Evolutionary conservation across 2,113 vertebrate genomes (phyloP).

Genomic region (Brienomyrus brachyistius): DNA sequence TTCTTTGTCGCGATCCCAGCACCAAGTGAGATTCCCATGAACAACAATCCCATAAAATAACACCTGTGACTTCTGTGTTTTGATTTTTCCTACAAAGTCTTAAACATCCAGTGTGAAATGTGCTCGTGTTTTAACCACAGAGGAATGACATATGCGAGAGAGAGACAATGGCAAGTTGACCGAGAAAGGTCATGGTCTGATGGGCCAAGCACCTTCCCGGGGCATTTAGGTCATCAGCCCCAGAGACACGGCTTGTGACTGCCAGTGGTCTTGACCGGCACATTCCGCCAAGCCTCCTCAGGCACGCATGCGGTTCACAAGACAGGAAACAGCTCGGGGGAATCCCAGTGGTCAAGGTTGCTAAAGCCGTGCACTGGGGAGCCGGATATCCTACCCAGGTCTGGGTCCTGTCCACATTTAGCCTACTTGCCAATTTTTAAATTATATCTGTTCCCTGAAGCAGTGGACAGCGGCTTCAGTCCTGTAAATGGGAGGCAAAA

Average conservation of each 20-base stretch:
- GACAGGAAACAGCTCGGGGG: constrained; percentile 72
- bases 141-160: neutral
- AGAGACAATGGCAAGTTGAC: neutral
- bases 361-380: constrained; percentile 6
- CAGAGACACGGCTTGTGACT: neutral
- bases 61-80: neutral
- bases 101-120: neutral
- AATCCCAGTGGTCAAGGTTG: constrained; percentile 58
- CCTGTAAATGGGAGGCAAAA: neutral
- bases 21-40: neutral
- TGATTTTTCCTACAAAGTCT: neutral
- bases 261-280: neutral
- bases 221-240: neutral
- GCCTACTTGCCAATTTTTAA: neutral
- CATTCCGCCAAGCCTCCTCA: constrained; percentile 43
- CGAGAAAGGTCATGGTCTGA: neutral
- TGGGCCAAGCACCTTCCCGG: constrained; percentile 7
- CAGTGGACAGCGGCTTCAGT: neutral
- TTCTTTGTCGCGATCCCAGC: neutral
- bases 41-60: neutral
- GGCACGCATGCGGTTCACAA: constrained; percentile 57
- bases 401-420: constrained; percentile 9
- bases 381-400: constrained; percentile 54
- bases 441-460: neutral
- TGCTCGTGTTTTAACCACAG: neutral